A percentile compares a stretch with the other conserved stretches of the same genome.
phyloP scores from a whole-genome alignment of 2,888 invertebrate species.

The Chrysina gloriosa region DNA sequence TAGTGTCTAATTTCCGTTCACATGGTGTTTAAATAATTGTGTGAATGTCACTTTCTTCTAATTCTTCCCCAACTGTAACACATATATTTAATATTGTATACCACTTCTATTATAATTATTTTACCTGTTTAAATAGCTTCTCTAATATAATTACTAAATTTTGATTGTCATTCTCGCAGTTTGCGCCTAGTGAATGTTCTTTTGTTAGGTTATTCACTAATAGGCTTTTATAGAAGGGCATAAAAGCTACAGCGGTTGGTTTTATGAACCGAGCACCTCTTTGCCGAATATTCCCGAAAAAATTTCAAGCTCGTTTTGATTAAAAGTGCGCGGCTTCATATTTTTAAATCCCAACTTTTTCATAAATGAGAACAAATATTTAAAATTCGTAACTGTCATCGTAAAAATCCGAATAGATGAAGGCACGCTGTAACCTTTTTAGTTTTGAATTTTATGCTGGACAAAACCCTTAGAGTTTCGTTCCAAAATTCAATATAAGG shows the following conservation, averaged over 20 bases:
- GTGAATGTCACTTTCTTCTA: not conserved
- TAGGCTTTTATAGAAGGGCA: constrained; percentile 5
- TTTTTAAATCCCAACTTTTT: not conserved
- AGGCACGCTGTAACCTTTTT: not conserved
- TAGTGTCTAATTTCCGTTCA: too few species aligned
- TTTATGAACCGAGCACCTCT: constrained; percentile 26
- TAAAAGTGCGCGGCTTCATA: constrained; percentile 12
- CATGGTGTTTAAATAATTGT: too few species aligned
- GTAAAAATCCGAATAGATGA: constrained; percentile 1
- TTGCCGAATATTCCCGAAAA: too few species aligned
- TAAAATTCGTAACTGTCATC: constrained; percentile 6
- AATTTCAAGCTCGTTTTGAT: constrained; percentile 31
- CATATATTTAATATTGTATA: too few species aligned
- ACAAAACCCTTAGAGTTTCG: not conserved
- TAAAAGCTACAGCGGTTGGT: not conserved
- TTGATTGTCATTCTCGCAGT: constrained; percentile 3
- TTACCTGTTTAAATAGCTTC: not conserved
- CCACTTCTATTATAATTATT: not conserved
- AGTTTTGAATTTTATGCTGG: constrained; percentile 5
- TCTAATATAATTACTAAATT: not conserved
- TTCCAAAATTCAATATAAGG: constrained; percentile 14
- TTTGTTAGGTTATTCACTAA: constrained; percentile 16
- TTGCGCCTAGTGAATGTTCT: constrained; percentile 4
- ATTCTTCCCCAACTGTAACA: too few species aligned
- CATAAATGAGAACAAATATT: not conserved